Base-by-base conservation (phyloP, 2,888 invertebrate genomes). In the Xestobium rufovillosum region DNA sequence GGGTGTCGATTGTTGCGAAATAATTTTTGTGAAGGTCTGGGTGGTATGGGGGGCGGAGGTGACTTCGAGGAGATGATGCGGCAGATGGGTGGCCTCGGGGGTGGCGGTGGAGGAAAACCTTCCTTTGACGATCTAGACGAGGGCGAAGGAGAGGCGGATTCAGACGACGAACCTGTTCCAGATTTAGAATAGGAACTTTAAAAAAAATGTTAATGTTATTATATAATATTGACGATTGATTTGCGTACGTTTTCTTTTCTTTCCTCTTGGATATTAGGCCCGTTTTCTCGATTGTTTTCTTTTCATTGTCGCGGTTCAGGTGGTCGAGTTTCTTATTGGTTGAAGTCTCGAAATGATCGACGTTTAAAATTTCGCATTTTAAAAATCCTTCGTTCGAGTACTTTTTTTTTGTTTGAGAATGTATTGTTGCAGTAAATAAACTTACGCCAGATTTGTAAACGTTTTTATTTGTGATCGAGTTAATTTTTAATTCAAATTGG, bases 141-240 rank as follows among this genome's bases (percentile, higher is more conserved):
- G 26, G 61, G 56, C 19, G 61, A 60, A 29, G 47, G 41, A 10
- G 73, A 70, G 34, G 75, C 74, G 31, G 87, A 86, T 59, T 84
- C 80, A 2, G 87, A 89, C 60, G 88, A 89, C 58, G 84, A 83
- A 57, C 80, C 80, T 51, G 68, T 84, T 66, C 83, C 83, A 13
- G 82, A 81, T 63, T 72, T 84, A 60, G 82, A 81, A 68, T 81
- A 68, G 53, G 14, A n/a, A n/a, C n/a, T n/a, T n/a, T n/a, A n/a
- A n/a, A n/a, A n/a, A n/a, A n/a, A n/a, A 16, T 38, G 14, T 38
- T 25, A 33, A 26, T 33, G 17, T 33, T 36, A 30, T 36, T 30
- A 36, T 36, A 30, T 36, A 36, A 36, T 26, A 36, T 36, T 36
- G 19, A 11, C n/a, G n/a, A n/a, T 30, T 34, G 16, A 14, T 26